Evolutionary conservation across 2,888 invertebrate genomes (phyloP).

Genomic region (Pseudoips prasinana): DNA sequence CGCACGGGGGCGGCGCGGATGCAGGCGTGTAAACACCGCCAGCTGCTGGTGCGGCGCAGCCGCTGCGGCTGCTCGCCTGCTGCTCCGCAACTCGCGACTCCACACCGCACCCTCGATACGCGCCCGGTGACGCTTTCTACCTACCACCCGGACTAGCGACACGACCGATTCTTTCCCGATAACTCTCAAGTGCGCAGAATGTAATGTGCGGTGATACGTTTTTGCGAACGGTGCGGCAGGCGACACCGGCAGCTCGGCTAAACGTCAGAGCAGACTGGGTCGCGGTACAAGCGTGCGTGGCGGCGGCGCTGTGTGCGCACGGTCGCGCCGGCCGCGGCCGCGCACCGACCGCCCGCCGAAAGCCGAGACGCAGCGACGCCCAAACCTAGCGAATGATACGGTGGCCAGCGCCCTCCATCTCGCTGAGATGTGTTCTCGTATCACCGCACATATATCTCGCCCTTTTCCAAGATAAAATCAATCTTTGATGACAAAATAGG

Average conservation of each 20-base stretch:
- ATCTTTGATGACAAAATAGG: slow-evolving; percentile 18
- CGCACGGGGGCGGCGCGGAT: slow-evolving; percentile 48
- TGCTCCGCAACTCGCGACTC: slow-evolving; percentile 40
- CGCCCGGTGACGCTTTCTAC: slow-evolving; percentile 25
- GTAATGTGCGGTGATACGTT: slow-evolving; percentile 51
- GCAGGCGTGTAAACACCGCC: slow-evolving; percentile 75
- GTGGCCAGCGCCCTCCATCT: slow-evolving; percentile 64
- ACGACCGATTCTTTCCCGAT: slow-evolving; percentile 37
- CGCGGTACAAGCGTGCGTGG: slow-evolving; percentile 74
- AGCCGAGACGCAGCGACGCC: slow-evolving; percentile 80
- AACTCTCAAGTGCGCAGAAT: slow-evolving; percentile 63
- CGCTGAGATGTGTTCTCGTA: slow-evolving; percentile 27
- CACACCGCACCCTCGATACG: slow-evolving; percentile 25
- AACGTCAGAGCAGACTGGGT: slow-evolving; percentile 79
- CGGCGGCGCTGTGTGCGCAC: slow-evolving; percentile 68
- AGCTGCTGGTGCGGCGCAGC: slow-evolving; percentile 53
- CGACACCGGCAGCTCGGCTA: slow-evolving; percentile 72
- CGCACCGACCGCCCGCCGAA: slow-evolving; percentile 66
- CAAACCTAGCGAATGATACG: slow-evolving; percentile 68
- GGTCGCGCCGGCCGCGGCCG: slow-evolving; percentile 62
- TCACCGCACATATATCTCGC: slow-evolving; percentile 18
- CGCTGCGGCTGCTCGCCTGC: slow-evolving; percentile 47
- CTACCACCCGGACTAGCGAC: slow-evolving; percentile 32
- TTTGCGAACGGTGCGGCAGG: slow-evolving; percentile 49
- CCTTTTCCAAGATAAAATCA: slow-evolving; percentile 22